These are phyloP conservation scores for Lypha dubia DNA, from an alignment of 2,888 invertebrate genomes.

Conservation along the genomic window DNA sequence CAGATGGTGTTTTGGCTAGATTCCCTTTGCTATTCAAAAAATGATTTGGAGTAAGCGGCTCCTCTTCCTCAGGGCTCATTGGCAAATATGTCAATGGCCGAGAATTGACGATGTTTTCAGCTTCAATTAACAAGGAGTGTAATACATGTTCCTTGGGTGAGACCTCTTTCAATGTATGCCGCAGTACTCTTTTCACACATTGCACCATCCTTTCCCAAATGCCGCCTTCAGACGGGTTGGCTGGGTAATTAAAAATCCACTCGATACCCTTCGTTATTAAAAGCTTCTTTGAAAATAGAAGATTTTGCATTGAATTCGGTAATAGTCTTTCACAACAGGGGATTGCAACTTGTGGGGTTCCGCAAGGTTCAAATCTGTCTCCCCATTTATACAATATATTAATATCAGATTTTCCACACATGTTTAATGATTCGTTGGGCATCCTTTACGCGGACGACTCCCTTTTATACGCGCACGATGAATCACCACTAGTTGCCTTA, in stretches of 20 bases:
- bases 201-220: background rate
- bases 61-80: background rate
- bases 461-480: too few species aligned
- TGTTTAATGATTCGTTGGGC: too few species aligned
- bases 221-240: too few species aligned
- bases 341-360: too few species aligned
- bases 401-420: too few species aligned
- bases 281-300: too few species aligned
- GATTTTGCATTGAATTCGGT: too few species aligned
- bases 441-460: too few species aligned
- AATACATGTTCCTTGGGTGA: background rate
- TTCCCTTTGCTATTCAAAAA: background rate
- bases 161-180: background rate
- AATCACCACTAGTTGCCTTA: too few species aligned
- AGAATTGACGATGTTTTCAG: background rate
- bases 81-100: background rate
- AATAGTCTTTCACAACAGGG: too few species aligned
- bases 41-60: background rate
- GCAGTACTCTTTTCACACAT: background rate
- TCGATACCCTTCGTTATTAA: slow-evolving; percentile 52
- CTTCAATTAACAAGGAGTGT: background rate
- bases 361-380: too few species aligned
- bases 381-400: too few species aligned
- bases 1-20: background rate
- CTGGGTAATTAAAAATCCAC: slow-evolving; percentile 72